Base-by-base conservation (phyloP, 2,888 invertebrate genomes). In the Microctonus hyperodae region DNA sequence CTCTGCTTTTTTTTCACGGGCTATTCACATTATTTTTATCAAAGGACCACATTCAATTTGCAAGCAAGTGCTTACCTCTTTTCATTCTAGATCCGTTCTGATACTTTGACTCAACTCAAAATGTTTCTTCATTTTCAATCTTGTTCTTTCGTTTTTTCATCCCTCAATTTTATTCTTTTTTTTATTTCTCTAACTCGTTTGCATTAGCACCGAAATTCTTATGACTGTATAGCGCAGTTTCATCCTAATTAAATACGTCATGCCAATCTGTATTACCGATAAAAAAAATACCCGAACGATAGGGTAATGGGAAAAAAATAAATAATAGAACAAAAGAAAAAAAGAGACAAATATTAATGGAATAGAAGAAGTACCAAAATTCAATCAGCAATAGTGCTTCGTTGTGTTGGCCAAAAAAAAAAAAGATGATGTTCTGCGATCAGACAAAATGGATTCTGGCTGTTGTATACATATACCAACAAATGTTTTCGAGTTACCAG, bases 351-450 rank as follows among this genome's bases (percentile, higher is more conserved):
- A 13, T 53, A 53, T 53, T 13, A 28, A 53, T 53, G 25, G 11
- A 25, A 25, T 28, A 28, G 48, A 10, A 50, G 53, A 25, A 53
- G 23, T 53, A 25, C n/a, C 53, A n/a, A 63, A 53, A 53, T 63
- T 63, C 51, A 63, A 63, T 63, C 63, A 63, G 35, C 63, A 51
- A 40, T 55, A 63, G 63, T 63, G 53, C 63, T 33, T n/a, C 11
- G n/a, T 37, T 22, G 37, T 23, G 23, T 35, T 55, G 35, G n/a
- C 22, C 1, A 20, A n/a, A n/a, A n/a, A n/a, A n/a, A 53, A 55
- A 55, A 35, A 20, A 25, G 53, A 55, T 63, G 55, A 28, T 55
- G 51, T 22, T 40, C 28, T 53, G n/a, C 37, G 55, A 63, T 53
- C 37, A 33, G 53, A 63, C 55, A 35, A 25, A 28, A 31, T 35